Base-by-base conservation (phyloP, 2,888 invertebrate species). In the Zygaena filipendulae region DNA sequence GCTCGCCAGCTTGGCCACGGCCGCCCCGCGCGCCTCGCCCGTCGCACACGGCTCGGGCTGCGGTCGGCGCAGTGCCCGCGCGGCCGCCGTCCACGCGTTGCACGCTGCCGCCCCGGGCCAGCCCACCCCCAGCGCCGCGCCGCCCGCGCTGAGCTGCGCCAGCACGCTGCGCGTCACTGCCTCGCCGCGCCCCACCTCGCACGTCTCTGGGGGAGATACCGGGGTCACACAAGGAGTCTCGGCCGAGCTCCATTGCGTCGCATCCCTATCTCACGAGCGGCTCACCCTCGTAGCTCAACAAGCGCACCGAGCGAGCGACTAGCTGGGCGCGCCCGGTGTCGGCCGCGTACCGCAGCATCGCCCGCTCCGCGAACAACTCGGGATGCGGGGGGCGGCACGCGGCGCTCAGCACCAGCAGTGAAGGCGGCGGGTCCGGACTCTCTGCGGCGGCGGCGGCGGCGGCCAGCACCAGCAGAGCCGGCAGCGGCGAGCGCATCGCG, bases 41-140 rank as follows among this genome's bases (percentile, higher is more conserved):
- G 63, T 46, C 42, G 47, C 33, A 45, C 49, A 31, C 58, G 60
- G 47, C 57, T 61, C 25, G 60, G 66, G 47, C 56, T 59, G 49
- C 62, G 61, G 38, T 52, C 52, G 37, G 68, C 54, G 34, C 67
- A 55, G 51, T 29, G 18, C 30, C 38, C 41, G 38, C 7, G 11
- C 27, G 24, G 19, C 53, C 25, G 25, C 19, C 40, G 41, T 66
- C 49, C 47, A 50, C 47, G 39, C 57, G 43, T 34, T 55, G 39
- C 18, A 58, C 42, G 30, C 55, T 51, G 38, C 45, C 40, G 36
- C 43, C 58, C 35, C 43, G 62, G 43, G 45, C 47, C 46, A 42
- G 29, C 59, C 55, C 45, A 45, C 30, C 13, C 54, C 55, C 32
- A 39, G 55, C 29, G 30, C 30, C 13, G 58, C 56, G 10, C 55